A percentile compares a stretch with the other conserved stretches of the same genome.
Evolutionary conservation across 2,113 vertebrate genomes (phyloP).

Genomic region (Lampris incognitus): DNA sequence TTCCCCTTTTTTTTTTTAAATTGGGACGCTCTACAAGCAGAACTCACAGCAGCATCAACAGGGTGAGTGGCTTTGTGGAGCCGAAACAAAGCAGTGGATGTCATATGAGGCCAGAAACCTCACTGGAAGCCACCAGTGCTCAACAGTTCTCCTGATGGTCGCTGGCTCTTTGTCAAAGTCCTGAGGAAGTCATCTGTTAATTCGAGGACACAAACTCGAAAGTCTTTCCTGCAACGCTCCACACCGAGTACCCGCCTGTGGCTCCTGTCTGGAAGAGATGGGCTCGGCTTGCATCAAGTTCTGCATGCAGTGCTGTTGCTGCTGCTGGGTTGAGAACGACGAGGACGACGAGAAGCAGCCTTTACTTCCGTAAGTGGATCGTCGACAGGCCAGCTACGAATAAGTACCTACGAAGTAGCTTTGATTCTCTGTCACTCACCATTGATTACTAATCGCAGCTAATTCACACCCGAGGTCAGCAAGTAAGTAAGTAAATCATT

Average conservation of each 20-base stretch:
- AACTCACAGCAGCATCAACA: not conserved
- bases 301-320: conserved; percentile 77
- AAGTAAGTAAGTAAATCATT: no score
- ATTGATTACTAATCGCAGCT: no score
- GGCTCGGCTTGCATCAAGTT: conserved; percentile 73
- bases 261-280: conserved; percentile 63
- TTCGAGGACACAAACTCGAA: not conserved
- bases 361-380: conserved; percentile 75
- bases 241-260: not conserved
- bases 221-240: conserved; percentile 31
- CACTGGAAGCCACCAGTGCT: not conserved
- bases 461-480: no score
- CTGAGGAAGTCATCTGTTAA: not conserved
- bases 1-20: no score
- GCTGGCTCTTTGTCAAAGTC: not conserved
- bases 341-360: conserved; percentile 82
- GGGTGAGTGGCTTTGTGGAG: conserved; percentile 3
- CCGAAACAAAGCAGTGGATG: not conserved
- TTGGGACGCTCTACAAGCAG: no score
- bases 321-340: conserved; percentile 61
- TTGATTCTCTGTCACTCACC: no score
- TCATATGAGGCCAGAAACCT: conserved; percentile 3
- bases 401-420: no score
- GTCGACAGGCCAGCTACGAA: not conserved
- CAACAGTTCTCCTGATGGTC: not conserved